Base-by-base conservation (phyloP, 2,797 vertebrate genomes). In the Alexandromys oeconomus region DNA sequence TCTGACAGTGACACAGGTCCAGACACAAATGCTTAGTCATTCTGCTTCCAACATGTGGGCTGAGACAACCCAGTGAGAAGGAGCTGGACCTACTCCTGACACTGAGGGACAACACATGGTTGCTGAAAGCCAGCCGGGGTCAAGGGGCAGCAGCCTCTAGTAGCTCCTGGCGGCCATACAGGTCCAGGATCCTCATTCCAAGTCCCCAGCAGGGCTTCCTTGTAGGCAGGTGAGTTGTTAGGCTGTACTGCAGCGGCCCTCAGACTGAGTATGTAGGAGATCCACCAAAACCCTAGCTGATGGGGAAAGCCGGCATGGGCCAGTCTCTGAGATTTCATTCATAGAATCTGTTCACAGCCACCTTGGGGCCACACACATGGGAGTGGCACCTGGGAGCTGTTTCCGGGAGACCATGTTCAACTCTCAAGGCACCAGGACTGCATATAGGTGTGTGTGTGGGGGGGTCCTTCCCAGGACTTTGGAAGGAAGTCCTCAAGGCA, bases 241-340 rank as follows among this genome's bases (percentile, higher is more conserved):
- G 87, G 73, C 1, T 46, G 54, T n/a, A 21, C 8, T 0, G 51
- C 92, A 40, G 74, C 82, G 93, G 29, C 61, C 61, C 11, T 12
- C 59, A 63, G 61, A 85, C 4, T 4, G 14, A 54, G 6, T 37
- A 54, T 29, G 11, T 17, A 71, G 84, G 84, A 37, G 13, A 27
- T 23, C 82, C 31, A n/a, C 19, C 25, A 89, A 93, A 92, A 96
- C 92, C 48, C 67, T 92, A 94, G 97, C 91, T 96, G 94, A 96
- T 14, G 59, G 91, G 92, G 84, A 48, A 5, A 91, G 79, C 87
- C 81, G 37, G 69, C 91, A 61, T 86, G 4, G 71, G 27, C 34
- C 88, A 37, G 59, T 43, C 96, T 89, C 71, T 93, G 93, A 96
- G 73, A 74, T 43, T 67, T 88, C 17, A 77, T 54, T 76, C 61